These are phyloP conservation scores for Argyrosomus japonicus DNA, from an alignment of 2,113 vertebrate genomes.

Conservation along the genomic window DNA sequence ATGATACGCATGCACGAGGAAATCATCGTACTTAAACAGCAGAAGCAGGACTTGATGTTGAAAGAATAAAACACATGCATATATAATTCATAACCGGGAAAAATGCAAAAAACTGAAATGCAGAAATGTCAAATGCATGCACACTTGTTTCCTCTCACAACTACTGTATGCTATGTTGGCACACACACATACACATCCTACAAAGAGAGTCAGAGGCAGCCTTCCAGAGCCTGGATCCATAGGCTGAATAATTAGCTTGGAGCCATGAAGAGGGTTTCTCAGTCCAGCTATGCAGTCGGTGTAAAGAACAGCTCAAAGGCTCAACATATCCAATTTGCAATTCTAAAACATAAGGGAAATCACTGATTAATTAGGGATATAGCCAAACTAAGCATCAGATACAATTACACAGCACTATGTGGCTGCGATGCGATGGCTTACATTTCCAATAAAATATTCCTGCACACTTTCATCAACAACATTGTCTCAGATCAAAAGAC, in stretches of 20 bases:
- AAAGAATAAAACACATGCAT: constrained; percentile 30
- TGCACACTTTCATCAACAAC: constrained; percentile 19
- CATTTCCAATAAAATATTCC: constrained; percentile 23
- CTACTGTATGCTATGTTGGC: constrained; percentile 23
- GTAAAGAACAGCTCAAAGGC: constrained; percentile 69
- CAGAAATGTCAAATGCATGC: constrained; percentile 51
- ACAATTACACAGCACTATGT: constrained; percentile 56
- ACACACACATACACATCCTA: constrained; percentile 48
- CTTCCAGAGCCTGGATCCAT: constrained; percentile 65
- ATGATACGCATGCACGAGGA: background rate
- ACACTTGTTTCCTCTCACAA: constrained; percentile 19
- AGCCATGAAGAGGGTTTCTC: constrained; percentile 64
- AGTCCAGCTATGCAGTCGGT: constrained; percentile 59
- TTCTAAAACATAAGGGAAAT: constrained; percentile 74
- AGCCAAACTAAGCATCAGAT: constrained; percentile 47
- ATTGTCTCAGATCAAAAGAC: constrained; percentile 57
- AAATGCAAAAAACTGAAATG: constrained; percentile 24
- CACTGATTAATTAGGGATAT: constrained; percentile 72
- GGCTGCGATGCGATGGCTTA: background rate
- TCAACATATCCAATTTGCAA: constrained; percentile 67
- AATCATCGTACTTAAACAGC: constrained; percentile 6
- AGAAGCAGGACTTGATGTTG: background rate
- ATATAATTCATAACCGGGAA: constrained; percentile 19
- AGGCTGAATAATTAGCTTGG: constrained; percentile 72
- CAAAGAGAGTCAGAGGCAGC: constrained; percentile 56